These are phyloP conservation scores for Drosophila nigrodunni DNA, from an alignment of 1,140 invertebrate genomes.

Conservation along the genomic window DNA sequence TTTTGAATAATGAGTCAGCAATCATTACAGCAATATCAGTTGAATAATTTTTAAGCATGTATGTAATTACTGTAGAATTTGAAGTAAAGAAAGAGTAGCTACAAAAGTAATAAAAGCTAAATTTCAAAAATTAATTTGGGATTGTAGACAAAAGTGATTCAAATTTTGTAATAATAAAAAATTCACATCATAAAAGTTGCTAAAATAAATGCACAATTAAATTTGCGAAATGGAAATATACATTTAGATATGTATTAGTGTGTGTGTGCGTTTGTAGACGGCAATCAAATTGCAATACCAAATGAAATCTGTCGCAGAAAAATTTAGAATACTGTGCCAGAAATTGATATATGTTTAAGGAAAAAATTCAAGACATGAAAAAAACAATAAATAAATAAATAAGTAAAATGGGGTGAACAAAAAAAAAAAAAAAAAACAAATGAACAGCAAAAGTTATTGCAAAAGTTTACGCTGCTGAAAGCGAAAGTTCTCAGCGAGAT, in stretches of 20 bases:
- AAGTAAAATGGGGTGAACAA: conserved; percentile 21
- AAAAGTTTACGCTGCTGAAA: conserved; percentile 57
- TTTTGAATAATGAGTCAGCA: not conserved
- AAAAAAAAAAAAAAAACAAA: conserved; percentile 12
- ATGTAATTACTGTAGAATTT: no score
- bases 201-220: conserved; percentile 34
- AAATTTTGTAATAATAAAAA: no score
- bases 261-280: conserved; percentile 8
- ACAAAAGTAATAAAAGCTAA: no score
- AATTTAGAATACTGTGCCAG: conserved; percentile 30
- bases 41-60: not conserved
- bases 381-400: conserved; percentile 24
- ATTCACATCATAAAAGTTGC: not conserved
- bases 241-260: not conserved
- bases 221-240: conserved; percentile 27
- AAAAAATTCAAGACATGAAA: conserved; percentile 8
- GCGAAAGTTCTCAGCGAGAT: conserved; percentile 63
- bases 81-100: no score
- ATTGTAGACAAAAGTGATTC: no score
- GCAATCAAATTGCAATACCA: conserved; percentile 45
- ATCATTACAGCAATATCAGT: not conserved
- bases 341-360: conserved; percentile 19
- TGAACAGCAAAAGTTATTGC: conserved; percentile 53
- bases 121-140: no score
- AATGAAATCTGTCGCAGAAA: conserved; percentile 32